Evolutionary conservation across 2,888 invertebrate genomes (phyloP).

Genomic region (Chrysolina oricalcia): DNA sequence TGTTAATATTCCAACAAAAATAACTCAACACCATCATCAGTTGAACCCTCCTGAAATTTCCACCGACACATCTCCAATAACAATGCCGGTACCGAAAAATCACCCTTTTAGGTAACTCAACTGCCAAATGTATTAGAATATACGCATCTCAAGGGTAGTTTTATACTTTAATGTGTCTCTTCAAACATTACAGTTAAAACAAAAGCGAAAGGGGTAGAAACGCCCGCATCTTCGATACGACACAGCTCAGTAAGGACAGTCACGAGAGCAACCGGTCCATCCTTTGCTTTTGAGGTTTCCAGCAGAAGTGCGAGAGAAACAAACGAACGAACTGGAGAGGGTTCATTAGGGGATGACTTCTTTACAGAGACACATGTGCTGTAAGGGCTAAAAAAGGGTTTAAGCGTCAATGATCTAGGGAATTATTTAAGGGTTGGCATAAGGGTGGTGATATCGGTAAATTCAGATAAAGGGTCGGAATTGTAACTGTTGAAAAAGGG

Average conservation of each 20-base stretch:
- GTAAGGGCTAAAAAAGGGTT: constrained; percentile 67
- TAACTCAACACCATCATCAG: constrained; percentile 45
- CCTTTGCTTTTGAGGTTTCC: not conserved
- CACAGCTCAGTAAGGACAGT: constrained; percentile 14
- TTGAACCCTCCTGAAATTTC: constrained; percentile 39
- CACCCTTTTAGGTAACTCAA: constrained; percentile 59
- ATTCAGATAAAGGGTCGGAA: constrained; percentile 67
- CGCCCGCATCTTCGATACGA: constrained; percentile 63
- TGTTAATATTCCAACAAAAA: constrained; percentile 44
- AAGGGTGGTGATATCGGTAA: constrained; percentile 67
- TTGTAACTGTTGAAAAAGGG: constrained; percentile 63
- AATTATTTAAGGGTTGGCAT: constrained; percentile 68
- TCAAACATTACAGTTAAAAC: constrained; percentile 66
- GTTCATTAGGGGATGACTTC: constrained; percentile 54
- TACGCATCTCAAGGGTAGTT: constrained; percentile 69
- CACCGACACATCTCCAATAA: constrained; percentile 55
- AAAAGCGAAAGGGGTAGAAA: constrained; percentile 66
- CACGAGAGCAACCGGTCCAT: not conserved
- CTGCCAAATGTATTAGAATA: constrained; percentile 68
- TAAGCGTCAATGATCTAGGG: constrained; percentile 69
- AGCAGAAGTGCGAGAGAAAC: constrained; percentile 29
- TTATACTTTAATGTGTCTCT: constrained; percentile 68
- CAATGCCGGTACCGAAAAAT: constrained; percentile 62
- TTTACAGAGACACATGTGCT: constrained; percentile 65
- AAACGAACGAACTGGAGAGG: constrained; percentile 38